phyloP scores from a whole-genome alignment of 2,113 vertebrate genomes.

The Centropristis striata region DNA sequence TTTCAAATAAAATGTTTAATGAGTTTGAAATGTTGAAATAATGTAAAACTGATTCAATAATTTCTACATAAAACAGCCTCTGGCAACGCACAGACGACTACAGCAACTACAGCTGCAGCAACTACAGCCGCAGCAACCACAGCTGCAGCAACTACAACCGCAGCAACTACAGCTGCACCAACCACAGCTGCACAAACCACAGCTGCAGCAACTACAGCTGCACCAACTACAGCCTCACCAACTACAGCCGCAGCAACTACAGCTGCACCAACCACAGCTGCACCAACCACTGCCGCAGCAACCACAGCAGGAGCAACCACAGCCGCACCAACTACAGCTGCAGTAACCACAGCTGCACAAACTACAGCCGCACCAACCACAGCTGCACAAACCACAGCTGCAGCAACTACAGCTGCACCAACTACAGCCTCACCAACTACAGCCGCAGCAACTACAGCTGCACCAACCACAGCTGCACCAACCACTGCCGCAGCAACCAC shows the following conservation, averaged over 20 bases:
- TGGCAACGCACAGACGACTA: background rate
- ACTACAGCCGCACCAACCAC: background rate
- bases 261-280: background rate
- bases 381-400: accelerated
- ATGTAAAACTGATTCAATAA: background rate
- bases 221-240: background rate
- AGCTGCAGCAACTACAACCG: background rate
- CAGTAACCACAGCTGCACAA: background rate
- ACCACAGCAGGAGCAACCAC: background rate
- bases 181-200: background rate
- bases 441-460: too few relatives aligned
- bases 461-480: too few relatives aligned
- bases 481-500: too few relatives aligned
- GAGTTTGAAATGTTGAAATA: background rate
- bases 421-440: too few relatives aligned
- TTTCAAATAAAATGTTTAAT: background rate
- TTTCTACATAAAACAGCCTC: background rate
- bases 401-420: accelerated
- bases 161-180: background rate
- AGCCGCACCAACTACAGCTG: accelerated
- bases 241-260: background rate
- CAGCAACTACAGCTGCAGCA: background rate
- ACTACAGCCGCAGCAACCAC: background rate
- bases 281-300: background rate
- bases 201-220: background rate